Percentiles rank a stretch among this genome's conserved stretches.
phyloP scores from a whole-genome alignment of 2,888 invertebrate genomes.

The Ichneumoninae sp. region DNA sequence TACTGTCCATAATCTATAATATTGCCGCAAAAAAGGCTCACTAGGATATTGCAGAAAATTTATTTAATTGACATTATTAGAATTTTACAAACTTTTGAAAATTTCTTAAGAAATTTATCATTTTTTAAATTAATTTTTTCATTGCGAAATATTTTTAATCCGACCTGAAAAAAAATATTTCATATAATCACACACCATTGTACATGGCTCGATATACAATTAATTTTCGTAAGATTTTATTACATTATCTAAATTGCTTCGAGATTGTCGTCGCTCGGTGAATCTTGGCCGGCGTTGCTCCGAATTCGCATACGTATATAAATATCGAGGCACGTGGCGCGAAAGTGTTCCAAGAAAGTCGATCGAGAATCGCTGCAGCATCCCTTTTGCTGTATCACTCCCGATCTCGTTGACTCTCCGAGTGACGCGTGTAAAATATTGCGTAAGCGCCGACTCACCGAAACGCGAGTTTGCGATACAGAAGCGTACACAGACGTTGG shows the following conservation, averaged over 20 bases:
- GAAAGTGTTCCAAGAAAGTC: neutral
- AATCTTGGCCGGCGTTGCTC: neutral
- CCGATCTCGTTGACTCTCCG: conserved; percentile 39
- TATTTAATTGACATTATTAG: too few relatives aligned
- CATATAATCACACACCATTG: too few relatives aligned
- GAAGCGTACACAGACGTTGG: neutral
- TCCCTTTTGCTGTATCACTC: neutral
- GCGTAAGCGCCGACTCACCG: conserved; percentile 45
- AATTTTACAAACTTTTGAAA: too few relatives aligned
- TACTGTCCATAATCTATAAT: too few relatives aligned
- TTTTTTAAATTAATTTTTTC: too few relatives aligned
- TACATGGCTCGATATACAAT: too few relatives aligned
- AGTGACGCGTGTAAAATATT: conserved; percentile 33
- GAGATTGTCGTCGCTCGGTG: neutral
- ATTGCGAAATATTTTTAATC: too few relatives aligned
- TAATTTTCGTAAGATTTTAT: neutral
- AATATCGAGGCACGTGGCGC: neutral
- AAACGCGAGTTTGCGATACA: conserved; percentile 33
- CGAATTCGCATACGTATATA: neutral
- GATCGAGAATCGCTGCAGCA: neutral
- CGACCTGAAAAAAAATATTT: too few relatives aligned
- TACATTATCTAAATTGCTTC: neutral
- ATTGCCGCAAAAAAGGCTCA: too few relatives aligned
- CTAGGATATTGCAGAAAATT: too few relatives aligned
- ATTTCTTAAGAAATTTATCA: too few relatives aligned